These are phyloP conservation scores for Hormiphora californensis DNA, from an alignment of 37 sponge, comb jelly and placozoan species.

Conservation along the genomic window DNA sequence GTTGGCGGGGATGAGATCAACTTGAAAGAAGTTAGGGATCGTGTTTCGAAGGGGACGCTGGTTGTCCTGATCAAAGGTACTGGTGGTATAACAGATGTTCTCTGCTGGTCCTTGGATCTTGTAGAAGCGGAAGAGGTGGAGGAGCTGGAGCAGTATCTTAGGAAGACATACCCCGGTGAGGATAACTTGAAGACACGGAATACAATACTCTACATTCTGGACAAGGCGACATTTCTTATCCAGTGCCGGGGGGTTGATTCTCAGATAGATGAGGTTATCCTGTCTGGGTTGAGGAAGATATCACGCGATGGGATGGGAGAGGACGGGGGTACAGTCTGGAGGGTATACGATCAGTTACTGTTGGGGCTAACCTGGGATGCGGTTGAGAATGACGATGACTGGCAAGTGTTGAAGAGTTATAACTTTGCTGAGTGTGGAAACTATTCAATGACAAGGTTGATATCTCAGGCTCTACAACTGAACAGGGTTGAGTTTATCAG, in stretches of 20 bases:
- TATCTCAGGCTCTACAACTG: not conserved
- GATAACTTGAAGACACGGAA: too few relatives aligned
- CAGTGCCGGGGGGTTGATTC: not conserved
- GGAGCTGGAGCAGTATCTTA: too few relatives aligned
- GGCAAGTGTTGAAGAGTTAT: not conserved
- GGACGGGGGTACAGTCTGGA: not conserved
- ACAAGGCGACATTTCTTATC: not conserved
- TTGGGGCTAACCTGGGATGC: not conserved
- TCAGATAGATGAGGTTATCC: too few relatives aligned
- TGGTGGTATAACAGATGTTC: not conserved
- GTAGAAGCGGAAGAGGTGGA: not conserved
- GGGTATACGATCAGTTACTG: not conserved
- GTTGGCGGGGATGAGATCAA: not conserved
- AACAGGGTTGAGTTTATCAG: not conserved
- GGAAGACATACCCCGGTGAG: too few relatives aligned
- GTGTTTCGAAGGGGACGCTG: not conserved
- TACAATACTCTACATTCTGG: too few relatives aligned
- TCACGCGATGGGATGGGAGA: not conserved
- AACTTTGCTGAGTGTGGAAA: not conserved
- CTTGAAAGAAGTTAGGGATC: not conserved
- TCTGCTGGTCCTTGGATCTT: not conserved
- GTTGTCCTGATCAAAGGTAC: not conserved
- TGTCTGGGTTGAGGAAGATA: not conserved
- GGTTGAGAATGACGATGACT: not conserved
- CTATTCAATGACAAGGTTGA: too few relatives aligned